Conservation (phyloP, 2,797 vertebrate genomes). For the Gymnodraco acuticeps region DNA sequence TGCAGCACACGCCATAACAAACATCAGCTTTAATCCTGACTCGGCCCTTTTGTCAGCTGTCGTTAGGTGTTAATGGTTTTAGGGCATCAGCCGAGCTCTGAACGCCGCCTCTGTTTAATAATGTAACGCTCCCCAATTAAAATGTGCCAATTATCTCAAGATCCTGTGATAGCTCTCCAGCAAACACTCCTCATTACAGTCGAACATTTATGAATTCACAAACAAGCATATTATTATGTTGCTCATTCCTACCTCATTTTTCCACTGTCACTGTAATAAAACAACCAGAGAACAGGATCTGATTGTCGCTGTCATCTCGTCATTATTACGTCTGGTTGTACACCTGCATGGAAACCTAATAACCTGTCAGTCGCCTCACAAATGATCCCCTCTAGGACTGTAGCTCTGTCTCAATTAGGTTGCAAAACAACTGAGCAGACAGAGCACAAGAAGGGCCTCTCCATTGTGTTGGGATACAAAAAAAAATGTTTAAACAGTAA, state of each 20-base stretch:
- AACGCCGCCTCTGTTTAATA: constrained; percentile 54
- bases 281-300: constrained; percentile 19
- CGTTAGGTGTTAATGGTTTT: constrained; percentile 56
- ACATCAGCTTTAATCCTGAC: constrained; percentile 28
- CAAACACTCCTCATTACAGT: constrained; percentile 46
- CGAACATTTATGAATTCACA: constrained; percentile 56
- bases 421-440: neutral
- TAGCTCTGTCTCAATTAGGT: neutral
- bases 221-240: constrained; percentile 55
- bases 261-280: neutral
- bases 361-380: constrained; percentile 15
- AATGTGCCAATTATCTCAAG: constrained; percentile 73
- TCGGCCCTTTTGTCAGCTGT: constrained; percentile 49
- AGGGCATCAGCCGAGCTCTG: constrained; percentile 38
- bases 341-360: constrained; percentile 11
- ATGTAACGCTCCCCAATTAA: constrained; percentile 67
- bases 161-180: constrained; percentile 65
- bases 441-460: neutral
- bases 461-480: neutral
- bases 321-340: constrained; percentile 13
- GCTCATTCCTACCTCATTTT: constrained; percentile 36
- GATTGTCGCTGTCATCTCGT: neutral
- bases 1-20: neutral
- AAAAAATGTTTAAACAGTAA: neutral
- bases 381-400: neutral